Evolutionary conservation across 1,140 invertebrate species (phyloP), one percentile per base, ranked within the genome.

Genomic region (Asbolus verrucosus): DNA sequence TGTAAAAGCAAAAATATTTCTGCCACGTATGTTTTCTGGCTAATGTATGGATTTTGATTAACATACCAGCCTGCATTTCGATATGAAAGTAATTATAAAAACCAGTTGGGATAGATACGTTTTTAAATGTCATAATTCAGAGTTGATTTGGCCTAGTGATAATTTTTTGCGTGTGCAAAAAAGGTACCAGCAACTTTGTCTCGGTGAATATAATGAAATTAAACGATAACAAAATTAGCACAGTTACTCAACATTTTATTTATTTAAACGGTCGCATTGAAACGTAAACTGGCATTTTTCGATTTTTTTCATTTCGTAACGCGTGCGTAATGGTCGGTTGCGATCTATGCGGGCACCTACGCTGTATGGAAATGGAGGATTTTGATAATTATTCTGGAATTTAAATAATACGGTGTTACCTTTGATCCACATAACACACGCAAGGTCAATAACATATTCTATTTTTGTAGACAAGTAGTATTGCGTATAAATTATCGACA

Each of bases 401-500:
- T 54, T 54, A 11, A 54, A 54, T 54, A 54, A 27, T 54, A 46
- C 16, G 16, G 16, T 46, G 41, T 18, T 46, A 46, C 46, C 46
- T 54, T 54, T 54, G 46, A 54, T 54, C 46, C 46, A 30, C 21
- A 54, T 54, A 54, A 54, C 21, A 21, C 46, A 54, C 46, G 46
- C 46, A 54, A 54, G 46, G 46, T 54, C 46, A 54, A 54, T 54
- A 54, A 54, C 46, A 54, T 54, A 27, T 9, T 54, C 46, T 54
- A 54, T 54, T 54, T 54, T 54, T 54, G 21, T 54, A 54, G 21
- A 54, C 46, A 27, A 54, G 46, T 54, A 13, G 24, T 54, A 14
- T 54, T 54, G 46, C 46, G 46, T 54, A 54, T 27, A 54, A 54
- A 54, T 54, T 54, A 54, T 27, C 46, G 46, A 54, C 46, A 54